phyloP scores from a whole-genome alignment of 53 echinoderm and acorn worm genomes.

The Stichopus horrens region DNA sequence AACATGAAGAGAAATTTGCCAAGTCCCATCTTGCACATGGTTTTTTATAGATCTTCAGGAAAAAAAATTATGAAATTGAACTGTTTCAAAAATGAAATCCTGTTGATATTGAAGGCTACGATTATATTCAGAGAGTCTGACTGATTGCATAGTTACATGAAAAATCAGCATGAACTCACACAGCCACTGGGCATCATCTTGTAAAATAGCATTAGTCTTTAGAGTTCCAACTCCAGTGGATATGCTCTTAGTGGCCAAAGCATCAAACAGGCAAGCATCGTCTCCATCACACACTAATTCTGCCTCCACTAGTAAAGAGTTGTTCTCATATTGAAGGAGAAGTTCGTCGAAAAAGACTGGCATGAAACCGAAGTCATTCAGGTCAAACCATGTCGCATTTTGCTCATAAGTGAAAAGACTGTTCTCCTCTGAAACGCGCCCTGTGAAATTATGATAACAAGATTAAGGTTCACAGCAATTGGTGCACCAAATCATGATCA shows the following conservation, averaged over 20 bases:
- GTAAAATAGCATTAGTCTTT: conserved; percentile 35
- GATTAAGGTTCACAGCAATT: not conserved
- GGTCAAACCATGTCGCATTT: conserved; percentile 18
- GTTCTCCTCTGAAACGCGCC: conserved; percentile 20
- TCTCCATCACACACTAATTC: conserved; percentile 42
- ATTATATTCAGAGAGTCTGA: too few species aligned
- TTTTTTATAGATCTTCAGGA: too few species aligned
- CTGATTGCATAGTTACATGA: too few species aligned
- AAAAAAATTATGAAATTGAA: too few species aligned
- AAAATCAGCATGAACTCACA: conserved; percentile 12
- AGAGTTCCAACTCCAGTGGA: conserved; percentile 15
- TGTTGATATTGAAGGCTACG: too few species aligned
- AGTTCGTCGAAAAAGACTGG: conserved; percentile 52
- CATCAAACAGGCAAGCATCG: conserved; percentile 51
- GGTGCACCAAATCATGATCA: too few species aligned
- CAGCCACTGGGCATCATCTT: conserved; percentile 49
- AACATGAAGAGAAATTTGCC: not conserved
- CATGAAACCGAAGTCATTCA: conserved; percentile 49
- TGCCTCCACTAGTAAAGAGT: conserved; percentile 1
- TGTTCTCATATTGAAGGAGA: conserved; percentile 22
- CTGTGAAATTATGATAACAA: not conserved
- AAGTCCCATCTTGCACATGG: not conserved
- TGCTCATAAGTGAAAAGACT: conserved; percentile 49
- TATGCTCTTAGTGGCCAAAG: conserved; percentile 40
- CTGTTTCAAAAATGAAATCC: too few species aligned